Conservation (phyloP, 2,113 vertebrate species). For the Carassius gibelio region DNA sequence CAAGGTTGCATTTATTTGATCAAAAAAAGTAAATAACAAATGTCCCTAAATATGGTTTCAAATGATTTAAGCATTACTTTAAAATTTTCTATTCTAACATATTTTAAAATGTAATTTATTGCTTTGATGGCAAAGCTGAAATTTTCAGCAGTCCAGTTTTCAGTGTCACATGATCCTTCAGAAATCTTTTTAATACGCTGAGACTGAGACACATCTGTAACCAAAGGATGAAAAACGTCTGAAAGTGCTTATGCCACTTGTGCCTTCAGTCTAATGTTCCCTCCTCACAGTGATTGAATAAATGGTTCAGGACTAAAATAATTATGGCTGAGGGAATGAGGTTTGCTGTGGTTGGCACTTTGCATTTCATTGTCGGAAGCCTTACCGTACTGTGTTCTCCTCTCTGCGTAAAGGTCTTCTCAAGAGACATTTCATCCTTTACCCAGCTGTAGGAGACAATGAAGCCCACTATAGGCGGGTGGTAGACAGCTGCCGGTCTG, state of each 20-base stretch:
- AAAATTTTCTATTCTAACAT: not conserved
- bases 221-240: not conserved
- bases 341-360: not conserved
- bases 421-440: slow-evolving; percentile 90
- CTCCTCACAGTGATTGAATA: not conserved
- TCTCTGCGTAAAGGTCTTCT: slow-evolving; percentile 94
- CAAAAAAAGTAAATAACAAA: not conserved
- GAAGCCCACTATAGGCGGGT: slow-evolving; percentile 94
- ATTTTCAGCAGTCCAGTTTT: not conserved
- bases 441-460: slow-evolving; percentile 98
- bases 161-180: not conserved
- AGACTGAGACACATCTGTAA: not conserved
- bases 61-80: not conserved
- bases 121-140: no score
- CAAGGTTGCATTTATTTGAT: not conserved
- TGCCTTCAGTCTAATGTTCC: not conserved
- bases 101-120: not conserved
- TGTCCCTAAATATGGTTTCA: not conserved
- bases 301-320: not conserved
- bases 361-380: not conserved
- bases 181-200: not conserved
- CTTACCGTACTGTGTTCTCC: slow-evolving; percentile 95
- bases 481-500: slow-evolving; percentile 87
- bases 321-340: not conserved
- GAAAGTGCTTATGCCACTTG: not conserved